Evolutionary conservation across 2,888 invertebrate species (phyloP).

Genomic region (Dryococelus australis): DNA sequence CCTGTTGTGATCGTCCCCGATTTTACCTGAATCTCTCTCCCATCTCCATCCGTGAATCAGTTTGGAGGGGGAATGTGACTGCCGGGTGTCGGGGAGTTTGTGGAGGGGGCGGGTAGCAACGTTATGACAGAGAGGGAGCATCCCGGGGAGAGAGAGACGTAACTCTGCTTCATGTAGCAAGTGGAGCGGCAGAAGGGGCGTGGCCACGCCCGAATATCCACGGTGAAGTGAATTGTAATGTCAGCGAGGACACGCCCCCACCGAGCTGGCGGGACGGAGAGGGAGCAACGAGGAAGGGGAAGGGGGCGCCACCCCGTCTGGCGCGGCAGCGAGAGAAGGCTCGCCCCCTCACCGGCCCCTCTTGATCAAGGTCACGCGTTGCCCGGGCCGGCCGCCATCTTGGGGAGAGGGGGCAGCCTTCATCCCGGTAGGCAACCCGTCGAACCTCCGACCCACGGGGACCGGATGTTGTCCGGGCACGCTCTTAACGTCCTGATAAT

Average conservation of each 20-base stretch:
- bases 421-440: not conserved
- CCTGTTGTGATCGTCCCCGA: not conserved
- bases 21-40: conserved; percentile 5
- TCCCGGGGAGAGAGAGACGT: not conserved
- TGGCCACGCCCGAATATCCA: conserved; percentile 25
- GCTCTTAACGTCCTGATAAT: not conserved
- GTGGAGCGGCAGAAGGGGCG: conserved; percentile 35
- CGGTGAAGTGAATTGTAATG: conserved; percentile 28
- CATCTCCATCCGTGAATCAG: not conserved
- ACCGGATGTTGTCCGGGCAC: not conserved
- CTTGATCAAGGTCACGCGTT: not conserved
- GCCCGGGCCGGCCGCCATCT: not conserved
- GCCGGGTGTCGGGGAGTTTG: not conserved
- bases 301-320: not conserved
- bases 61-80: conserved; percentile 1
- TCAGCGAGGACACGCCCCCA: conserved; percentile 19
- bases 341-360: not conserved
- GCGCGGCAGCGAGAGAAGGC: not conserved
- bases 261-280: not conserved
- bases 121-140: not conserved
- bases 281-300: not conserved
- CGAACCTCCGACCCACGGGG: not conserved
- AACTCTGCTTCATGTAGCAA: conserved; percentile 33
- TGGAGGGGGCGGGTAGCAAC: not conserved
- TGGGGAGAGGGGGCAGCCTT: not conserved